Conservation (phyloP, 2,797 vertebrate species). For the Eupleurogrammus muticus region DNA sequence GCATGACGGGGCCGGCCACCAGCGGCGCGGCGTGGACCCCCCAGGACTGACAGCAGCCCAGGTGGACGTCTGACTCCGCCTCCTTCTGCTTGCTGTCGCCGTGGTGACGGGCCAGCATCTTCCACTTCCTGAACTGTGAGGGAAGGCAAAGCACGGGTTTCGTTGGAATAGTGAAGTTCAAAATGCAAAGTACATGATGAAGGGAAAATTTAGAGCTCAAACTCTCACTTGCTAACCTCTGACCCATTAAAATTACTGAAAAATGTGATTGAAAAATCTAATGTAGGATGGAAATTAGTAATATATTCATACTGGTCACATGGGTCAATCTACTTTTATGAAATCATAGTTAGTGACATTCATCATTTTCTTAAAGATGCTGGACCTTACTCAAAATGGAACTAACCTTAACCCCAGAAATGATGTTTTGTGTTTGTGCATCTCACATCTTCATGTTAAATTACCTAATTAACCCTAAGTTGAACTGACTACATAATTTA, state of each 20-base stretch:
- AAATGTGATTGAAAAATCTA: background rate
- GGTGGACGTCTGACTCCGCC: conserved; percentile 69
- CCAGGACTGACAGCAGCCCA: conserved; percentile 71
- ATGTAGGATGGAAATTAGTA: background rate
- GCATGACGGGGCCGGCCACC: conserved; percentile 80
- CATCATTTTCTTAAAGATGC: background rate
- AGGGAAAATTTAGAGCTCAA: background rate
- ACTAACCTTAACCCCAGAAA: background rate
- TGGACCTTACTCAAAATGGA: background rate
- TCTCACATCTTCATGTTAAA: background rate
- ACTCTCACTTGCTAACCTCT: background rate
- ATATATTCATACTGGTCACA: background rate
- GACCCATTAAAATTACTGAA: background rate
- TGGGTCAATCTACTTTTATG: background rate
- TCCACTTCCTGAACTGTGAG: conserved; percentile 86
- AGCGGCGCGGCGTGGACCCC: conserved; percentile 69
- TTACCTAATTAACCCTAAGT: background rate
- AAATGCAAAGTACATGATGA: background rate
- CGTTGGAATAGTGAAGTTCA: background rate
- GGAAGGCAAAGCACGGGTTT: background rate
- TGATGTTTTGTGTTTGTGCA: background rate
- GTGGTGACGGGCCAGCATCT: conserved; percentile 82
- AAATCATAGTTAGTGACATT: background rate
- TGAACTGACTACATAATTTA: too few species aligned
- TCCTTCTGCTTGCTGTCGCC: conserved; percentile 80